Conservation (phyloP, 1,140 invertebrate species). For the Muscidifurax raptorellus region DNA sequence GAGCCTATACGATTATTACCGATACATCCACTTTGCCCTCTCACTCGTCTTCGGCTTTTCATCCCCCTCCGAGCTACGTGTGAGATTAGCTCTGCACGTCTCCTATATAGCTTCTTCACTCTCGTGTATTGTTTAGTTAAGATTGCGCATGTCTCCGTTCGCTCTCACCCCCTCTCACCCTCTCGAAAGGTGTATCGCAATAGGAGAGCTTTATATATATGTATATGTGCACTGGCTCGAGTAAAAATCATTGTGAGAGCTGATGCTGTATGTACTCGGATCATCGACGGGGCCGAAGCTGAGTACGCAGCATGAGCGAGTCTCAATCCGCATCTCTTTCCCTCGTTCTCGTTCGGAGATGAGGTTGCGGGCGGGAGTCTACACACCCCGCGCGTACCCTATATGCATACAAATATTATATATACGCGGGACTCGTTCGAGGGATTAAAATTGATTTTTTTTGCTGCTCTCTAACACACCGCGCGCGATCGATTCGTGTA, state of each 20-base stretch:
- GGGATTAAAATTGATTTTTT: constrained; percentile 41
- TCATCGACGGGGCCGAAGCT: neutral
- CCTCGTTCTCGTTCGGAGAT: neutral
- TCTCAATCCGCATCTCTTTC: neutral
- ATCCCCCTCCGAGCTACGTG: neutral
- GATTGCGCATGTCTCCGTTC: neutral
- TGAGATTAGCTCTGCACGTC: neutral
- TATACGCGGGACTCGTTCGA: constrained; percentile 13
- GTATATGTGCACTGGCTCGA: neutral
- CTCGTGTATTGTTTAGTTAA: neutral
- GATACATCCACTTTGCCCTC: constrained; percentile 38
- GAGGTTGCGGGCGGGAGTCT: neutral
- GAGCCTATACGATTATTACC: constrained; percentile 37
- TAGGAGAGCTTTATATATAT: no score
- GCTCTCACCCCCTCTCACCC: no score
- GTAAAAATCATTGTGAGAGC: neutral
- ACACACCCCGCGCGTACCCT: neutral
- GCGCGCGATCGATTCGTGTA: no score
- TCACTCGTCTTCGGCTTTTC: constrained; percentile 7
- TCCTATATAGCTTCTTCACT: neutral
- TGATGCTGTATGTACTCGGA: neutral
- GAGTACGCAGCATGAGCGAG: neutral
- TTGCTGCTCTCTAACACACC: neutral
- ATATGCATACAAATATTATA: neutral
- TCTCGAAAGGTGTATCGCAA: neutral